Percentiles rank a stretch among this genome's conserved stretches.
These are phyloP conservation scores for Rhodinocichla rosea DNA, from an alignment of 2,113 vertebrate genomes.

Conservation along the genomic window DNA sequence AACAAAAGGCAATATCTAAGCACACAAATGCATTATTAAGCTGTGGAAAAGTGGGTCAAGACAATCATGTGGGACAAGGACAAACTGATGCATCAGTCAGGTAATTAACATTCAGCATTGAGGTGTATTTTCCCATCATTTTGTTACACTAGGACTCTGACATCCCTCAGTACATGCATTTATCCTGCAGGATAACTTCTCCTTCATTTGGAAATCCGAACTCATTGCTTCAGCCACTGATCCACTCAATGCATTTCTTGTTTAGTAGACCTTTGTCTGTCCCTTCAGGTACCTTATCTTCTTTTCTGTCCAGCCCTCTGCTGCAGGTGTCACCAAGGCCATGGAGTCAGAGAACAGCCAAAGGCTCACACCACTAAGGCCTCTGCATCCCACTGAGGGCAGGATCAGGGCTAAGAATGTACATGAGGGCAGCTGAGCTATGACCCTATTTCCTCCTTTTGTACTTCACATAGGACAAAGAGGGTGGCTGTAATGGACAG, in stretches of 20 bases:
- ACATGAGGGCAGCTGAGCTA: not conserved
- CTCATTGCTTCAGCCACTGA: not conserved
- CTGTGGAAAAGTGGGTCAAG: not conserved
- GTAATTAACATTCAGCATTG: not conserved
- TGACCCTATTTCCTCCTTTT: not conserved
- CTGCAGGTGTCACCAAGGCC: not conserved
- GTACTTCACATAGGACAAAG: not conserved
- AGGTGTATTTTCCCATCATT: not conserved
- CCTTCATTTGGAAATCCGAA: not conserved
- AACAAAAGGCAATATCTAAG: not conserved
- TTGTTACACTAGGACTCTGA: not conserved
- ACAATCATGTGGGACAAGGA: not conserved
- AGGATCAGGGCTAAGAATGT: not conserved
- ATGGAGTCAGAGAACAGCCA: not conserved
- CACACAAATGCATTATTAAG: not conserved
- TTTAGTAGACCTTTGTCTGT: not conserved
- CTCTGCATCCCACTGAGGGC: not conserved
- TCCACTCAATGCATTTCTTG: fast-evolving
- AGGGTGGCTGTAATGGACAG: not conserved
- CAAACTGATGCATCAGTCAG: not conserved
- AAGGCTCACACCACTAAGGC: not conserved
- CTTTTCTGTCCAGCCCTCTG: not conserved
- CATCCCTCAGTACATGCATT: fast-evolving
- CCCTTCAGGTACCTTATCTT: not conserved
- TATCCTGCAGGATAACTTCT: not conserved